These are phyloP conservation scores for Sebastes glaucus DNA, from an alignment of 2,797 vertebrate species.

Conservation along the genomic window DNA sequence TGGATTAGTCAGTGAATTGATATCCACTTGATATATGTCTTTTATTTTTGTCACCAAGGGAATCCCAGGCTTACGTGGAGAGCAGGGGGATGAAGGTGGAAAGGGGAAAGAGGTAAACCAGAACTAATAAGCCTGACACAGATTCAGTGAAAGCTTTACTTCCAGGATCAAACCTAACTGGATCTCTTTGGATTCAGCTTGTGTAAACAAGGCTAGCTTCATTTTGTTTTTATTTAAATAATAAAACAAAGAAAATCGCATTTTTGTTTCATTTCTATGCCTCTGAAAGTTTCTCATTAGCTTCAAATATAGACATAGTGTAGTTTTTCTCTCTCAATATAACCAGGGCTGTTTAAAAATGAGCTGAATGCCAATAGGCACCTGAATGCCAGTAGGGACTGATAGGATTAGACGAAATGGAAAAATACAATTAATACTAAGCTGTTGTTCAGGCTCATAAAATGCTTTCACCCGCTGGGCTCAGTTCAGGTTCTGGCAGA, in stretches of 20 bases:
- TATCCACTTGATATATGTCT: not conserved
- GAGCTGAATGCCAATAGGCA: not conserved
- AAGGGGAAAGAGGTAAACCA: conserved; percentile 84
- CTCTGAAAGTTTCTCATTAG: not conserved
- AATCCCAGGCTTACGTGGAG: conserved; percentile 80
- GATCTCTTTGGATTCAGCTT: not conserved
- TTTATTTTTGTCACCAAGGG: conserved; percentile 78
- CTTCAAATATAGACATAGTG: not conserved
- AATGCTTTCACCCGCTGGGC: not conserved
- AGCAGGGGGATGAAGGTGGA: conserved; percentile 77
- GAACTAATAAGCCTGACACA: not conserved
- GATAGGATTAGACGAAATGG: not conserved
- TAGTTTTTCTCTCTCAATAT: not conserved
- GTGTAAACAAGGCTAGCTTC: not conserved
- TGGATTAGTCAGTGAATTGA: not conserved
- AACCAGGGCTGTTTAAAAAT: not conserved
- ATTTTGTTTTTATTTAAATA: not conserved
- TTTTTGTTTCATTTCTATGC: not conserved
- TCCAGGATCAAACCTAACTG: not conserved
- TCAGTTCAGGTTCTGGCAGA: not conserved
- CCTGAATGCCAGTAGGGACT: not conserved
- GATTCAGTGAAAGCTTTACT: not conserved
- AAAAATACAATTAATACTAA: not conserved
- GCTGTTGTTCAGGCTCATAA: not conserved
- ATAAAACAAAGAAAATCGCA: fast-evolving